Percentiles rank a stretch among this genome's conserved stretches.
These are phyloP conservation scores for Apoderus coryli DNA, from an alignment of 2,888 invertebrate genomes.

Conservation along the genomic window DNA sequence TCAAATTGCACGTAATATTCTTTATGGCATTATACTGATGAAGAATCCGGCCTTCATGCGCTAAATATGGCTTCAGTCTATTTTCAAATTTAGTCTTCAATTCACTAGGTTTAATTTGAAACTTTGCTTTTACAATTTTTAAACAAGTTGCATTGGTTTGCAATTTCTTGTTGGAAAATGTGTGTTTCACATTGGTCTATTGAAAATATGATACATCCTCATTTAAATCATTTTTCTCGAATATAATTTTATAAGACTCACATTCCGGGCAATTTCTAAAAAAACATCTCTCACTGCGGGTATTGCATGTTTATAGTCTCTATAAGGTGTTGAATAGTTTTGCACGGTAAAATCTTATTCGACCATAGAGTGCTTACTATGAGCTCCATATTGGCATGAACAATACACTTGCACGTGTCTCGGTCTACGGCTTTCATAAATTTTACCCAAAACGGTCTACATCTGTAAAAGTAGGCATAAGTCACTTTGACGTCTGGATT, in stretches of 20 bases:
- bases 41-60: not conserved
- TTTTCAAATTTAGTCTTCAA: conserved; percentile 1
- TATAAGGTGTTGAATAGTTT: conserved; percentile 1
- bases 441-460: conserved; percentile 6
- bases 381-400: conserved; percentile 6
- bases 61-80: not conserved
- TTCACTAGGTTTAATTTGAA: conserved; percentile 2
- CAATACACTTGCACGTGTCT: conserved; percentile 7
- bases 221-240: not conserved
- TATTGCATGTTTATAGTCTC: conserved; percentile 1
- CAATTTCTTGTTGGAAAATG: conserved; percentile 3
- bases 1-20: not conserved
- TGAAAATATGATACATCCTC: conserved; percentile 1
- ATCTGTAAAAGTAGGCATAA: conserved; percentile 4
- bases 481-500: conserved; percentile 4
- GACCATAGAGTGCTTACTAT: not conserved
- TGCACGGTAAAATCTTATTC: conserved; percentile 1
- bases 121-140: conserved; percentile 2
- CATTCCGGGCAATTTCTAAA: conserved; percentile 2
- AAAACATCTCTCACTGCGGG: conserved; percentile 2
- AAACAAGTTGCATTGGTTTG: no score
- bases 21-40: conserved; percentile 1
- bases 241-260: conserved; percentile 1
- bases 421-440: conserved; percentile 5
- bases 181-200: conserved; percentile 2